Evolutionary conservation across 2,113 vertebrate species (phyloP).

Genomic region (Mandrillus leucophaeus): DNA sequence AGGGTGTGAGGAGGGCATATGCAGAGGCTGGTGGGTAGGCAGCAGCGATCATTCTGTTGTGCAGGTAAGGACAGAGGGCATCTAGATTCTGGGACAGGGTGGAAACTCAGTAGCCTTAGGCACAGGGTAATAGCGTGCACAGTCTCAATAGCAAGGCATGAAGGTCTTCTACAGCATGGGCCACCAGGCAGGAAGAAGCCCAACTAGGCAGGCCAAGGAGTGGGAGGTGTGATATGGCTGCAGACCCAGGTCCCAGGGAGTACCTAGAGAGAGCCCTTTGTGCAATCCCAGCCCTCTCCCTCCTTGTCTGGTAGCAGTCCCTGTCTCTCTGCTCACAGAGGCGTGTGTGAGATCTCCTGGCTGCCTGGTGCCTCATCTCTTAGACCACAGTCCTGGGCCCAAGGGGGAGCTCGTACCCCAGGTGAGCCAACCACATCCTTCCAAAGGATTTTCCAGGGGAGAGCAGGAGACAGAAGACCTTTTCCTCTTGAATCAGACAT

Average conservation of each 20-base stretch:
- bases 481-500: no score
- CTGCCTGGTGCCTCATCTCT: neutral
- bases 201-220: neutral
- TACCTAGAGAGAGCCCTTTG: fast-evolving
- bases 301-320: neutral
- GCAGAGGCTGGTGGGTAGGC: neutral
- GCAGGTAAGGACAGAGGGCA: neutral
- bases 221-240: fast-evolving
- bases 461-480: neutral
- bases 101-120: neutral
- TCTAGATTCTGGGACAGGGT: neutral
- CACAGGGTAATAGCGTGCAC: neutral
- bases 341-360: fast-evolving
- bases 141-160: no score
- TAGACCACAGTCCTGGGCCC: neutral
- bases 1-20: neutral
- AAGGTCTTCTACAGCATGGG: no score
- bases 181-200: neutral
- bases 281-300: no score
- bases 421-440: fast-evolving
- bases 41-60: neutral
- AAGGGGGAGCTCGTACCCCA: neutral
- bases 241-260: neutral
- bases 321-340: neutral
- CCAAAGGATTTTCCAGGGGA: neutral